Evolutionary conservation across 2,888 invertebrate genomes (phyloP), one percentile per base, ranked within the genome.

Genomic region (Yponomeuta plumbellus): DNA sequence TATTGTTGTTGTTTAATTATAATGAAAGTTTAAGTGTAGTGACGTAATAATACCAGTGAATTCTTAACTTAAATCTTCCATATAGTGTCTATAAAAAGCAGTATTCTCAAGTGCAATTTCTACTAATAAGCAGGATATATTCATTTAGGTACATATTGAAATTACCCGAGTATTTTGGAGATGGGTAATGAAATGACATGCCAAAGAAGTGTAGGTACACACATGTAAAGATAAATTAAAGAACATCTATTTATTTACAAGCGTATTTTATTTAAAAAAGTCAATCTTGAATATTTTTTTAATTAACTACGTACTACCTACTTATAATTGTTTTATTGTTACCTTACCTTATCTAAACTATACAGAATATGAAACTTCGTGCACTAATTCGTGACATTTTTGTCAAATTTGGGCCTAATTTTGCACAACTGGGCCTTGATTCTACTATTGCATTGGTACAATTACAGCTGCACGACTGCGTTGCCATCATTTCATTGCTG

Each of bases 21-120:
- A 76, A 79, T 79, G 79, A 76, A 34, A 71, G 68, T 67, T 66
- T 65, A 61, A 57, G 58, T 58, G 52, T 65, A 56, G 22, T 65
- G 63, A 40, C 22, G 44, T 22, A 21, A 22, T 13, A 22, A 22
- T 21, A 40, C 11, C 20, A 63, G 17, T 44, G 44, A 52, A 52
- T 17, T 34, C 1, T 52, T 52, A 52, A 52, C 44, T 61, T 13
- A 63, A 20, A 63, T 63, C 22, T 63, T 63, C 63, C 21, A 44
- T 63, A 21, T 2, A 52, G 17, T 52, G 17, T 52, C 3, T 52
- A 52, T 52, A 52, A 23, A 39, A 75, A 76, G 73, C 85, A 86
- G 85, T 87, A 87, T 88, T 86, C 84, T 79, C 76, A 80, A 84
- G 88, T 88, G 88, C 88, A 88, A 88, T 89, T 79, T 79, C 75